Evolutionary conservation across 2,888 invertebrate species (phyloP), one percentile per base, ranked within the genome.

Genomic region (Sipha maydis): DNA sequence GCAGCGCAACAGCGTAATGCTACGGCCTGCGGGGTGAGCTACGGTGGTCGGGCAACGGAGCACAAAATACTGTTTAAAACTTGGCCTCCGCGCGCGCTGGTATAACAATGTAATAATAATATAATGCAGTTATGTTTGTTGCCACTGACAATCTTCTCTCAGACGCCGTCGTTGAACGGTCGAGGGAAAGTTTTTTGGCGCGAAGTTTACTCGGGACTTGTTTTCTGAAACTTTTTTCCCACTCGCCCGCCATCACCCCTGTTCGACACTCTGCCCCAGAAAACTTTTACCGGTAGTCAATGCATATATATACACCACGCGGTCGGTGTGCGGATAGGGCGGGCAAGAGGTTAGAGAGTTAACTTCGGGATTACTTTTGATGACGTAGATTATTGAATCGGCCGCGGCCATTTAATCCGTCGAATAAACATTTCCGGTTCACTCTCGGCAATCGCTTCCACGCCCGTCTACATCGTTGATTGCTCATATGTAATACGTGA

Each of bases 201-300:
- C 73, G 75, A 80, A 88, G 80, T 88, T 88, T 80, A 80, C 82
- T 88, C 75, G 80, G 41, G 61, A 82, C 79, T 80, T 88, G 79
- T 79, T 88, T 86, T 88, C 48, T 34, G 71, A 54, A 88, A 88
- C 80, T 80, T 88, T 86, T 85, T 80, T 48, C 41, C n/a, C 28
- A 25, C 28, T n/a, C 25, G 25, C 54, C 11, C 56, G 14, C 73
- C 48, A 19, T 31, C 41, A 3, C 86, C 34, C 38, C 56, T 25
- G 3, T 19, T 4, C n/a, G n/a, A 4, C 38, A 1, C 38, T 79
- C 61, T n/a, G 17, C 11, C 25, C 5, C 19, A 0, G 48, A 73
- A 86, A 86, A 88, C 80, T 88, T 88, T 88, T 75, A 80, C 86
- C 86, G 86, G 86, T 75, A 86, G 86, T 88, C 73, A 88, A 75